Base-by-base conservation (phyloP, 64 coral and sea anemone genomes). In the Anthopleura sola region DNA sequence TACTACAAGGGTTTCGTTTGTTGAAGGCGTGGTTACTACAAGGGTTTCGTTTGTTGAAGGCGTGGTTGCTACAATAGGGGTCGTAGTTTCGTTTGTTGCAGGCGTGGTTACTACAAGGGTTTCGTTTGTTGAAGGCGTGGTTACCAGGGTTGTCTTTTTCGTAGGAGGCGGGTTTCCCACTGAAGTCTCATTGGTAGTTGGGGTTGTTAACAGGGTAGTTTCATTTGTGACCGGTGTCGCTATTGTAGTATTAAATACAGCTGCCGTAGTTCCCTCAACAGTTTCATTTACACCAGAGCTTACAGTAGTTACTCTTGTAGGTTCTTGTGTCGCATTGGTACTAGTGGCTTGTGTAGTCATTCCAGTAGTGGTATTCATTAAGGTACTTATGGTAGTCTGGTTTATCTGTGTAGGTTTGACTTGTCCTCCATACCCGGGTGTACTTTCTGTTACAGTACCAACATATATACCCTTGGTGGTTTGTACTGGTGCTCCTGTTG, bases 141-240 rank as follows among this genome's bases (percentile, higher is more conserved):
- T 81, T 56, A 62, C 29, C 29, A 47, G 46, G 0, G 58, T 85
- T 79, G 75, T 48, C 86, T 18, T 23, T 33, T 21, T 38, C 38
- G 84, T 36, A 68, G 75, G 33, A 49, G 26, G 19, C 1, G 79
- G 40, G 23, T 18, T 11, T 79, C 36, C 55, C 39, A 21, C 53
- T 13, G n/a, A 38, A 49, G 18, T 23, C 24, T 58, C 36, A 69
- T 46, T n/a, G 47, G 81, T 24, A 68, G 38, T 14, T 17, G 82
- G 54, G 9, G 75, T 74, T 6, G 86, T 80, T 55, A 60, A 16
- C n/a, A 24, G 76, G 1, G 57, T 78, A 85, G 71, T 58, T 91
- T 16, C 34, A 39, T 19, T 37, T n/a, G 37, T 88, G 18, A 55
- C 77, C 17, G 23, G n/a, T 66, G 6, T 12, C 29, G 76, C 17